Base-by-base conservation (phyloP, 2,797 vertebrate species). In the Meda fulgida region DNA sequence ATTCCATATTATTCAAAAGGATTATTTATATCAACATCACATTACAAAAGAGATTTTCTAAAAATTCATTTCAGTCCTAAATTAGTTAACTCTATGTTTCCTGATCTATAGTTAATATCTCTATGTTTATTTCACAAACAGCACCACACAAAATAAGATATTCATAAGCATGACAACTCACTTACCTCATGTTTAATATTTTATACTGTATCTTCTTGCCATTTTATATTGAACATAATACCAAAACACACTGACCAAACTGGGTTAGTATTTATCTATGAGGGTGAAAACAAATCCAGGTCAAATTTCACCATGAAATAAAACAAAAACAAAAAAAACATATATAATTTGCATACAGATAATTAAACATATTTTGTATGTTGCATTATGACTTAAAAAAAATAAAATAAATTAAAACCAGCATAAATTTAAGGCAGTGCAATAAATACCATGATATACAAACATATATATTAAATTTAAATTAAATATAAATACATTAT, bases 101-200 rank as follows among this genome's bases (percentile, higher is more conserved):
- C 90, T 86, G 86, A 73, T 88, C 91, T 93, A 82, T 88, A 89
- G 88, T 92, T 89, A 40, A 90, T 87, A 91, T 87, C 89, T 90
- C 92, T 86, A 89, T n/a, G 51, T 85, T 81, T 79, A 83, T 89
- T 90, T 93, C 92, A 94, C 93, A 92, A 93, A 91, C 90, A 86
- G 71, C 86, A 93, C 91, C 85, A 11, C 89, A 93, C 91, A 93
- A 83, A 88, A 10, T 88, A 90, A 85, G 85, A 86, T 90, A 91
- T 87, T 80, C 53, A 83, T 86, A 48, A 16, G 43, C 46, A 31
- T 46, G 29, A 70, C 29, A 6, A 34, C 78, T 69, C 58, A 53
- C 55, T 82, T 63, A 83, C 31, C 40, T 67, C 46, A 66, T 67
- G 72, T 67, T 83, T 83, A 76, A 38, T 29, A 66, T 67, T 51